These are phyloP conservation scores for Pseudopipra pipra DNA, from an alignment of 2,113 vertebrate species.

Conservation along the genomic window DNA sequence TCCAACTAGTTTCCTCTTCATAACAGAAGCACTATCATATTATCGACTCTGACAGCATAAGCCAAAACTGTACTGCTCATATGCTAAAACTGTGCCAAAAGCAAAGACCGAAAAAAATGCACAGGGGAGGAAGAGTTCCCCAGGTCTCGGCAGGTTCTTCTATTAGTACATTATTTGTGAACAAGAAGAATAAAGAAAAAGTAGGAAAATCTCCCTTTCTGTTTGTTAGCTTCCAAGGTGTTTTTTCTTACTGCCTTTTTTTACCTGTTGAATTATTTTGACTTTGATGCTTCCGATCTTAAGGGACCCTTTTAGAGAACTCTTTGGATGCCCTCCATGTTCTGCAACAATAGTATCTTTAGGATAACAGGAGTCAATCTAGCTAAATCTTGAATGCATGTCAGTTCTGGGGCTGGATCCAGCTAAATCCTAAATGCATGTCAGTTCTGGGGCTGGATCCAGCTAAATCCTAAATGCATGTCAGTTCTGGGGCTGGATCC, in stretches of 20 bases:
- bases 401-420: not conserved
- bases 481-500: not conserved
- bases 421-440: not conserved
- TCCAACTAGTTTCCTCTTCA: conserved; percentile 36
- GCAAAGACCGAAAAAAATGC: not conserved
- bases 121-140: not conserved
- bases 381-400: not conserved
- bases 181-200: not conserved
- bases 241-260: not conserved
- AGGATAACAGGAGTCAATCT: not conserved
- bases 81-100: not conserved
- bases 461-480: too few relatives aligned
- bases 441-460: too few relatives aligned
- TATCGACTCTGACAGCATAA: not conserved
- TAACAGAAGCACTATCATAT: not conserved
- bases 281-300: not conserved
- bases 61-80: not conserved
- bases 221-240: not conserved
- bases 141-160: not conserved
- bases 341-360: not conserved
- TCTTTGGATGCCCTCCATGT: not conserved
- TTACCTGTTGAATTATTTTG: not conserved
- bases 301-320: not conserved
- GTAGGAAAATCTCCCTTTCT: not conserved
- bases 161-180: not conserved